Evolutionary conservation across 2,113 vertebrate species (phyloP), one percentile per base, ranked within the genome.

Genomic region (Procavia capensis): DNA sequence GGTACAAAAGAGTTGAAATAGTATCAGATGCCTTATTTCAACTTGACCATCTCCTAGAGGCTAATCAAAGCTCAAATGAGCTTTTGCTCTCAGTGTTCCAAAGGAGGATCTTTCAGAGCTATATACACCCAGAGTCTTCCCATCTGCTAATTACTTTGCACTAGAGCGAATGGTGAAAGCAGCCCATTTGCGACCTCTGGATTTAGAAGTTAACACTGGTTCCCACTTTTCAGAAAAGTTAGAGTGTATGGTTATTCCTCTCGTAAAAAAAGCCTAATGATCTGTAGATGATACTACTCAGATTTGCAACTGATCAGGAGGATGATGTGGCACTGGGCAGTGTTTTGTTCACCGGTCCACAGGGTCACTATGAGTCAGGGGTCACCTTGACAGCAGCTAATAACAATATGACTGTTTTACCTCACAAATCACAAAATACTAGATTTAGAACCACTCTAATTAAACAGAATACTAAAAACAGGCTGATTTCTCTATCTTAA

Each of bases 401-500:
- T 70, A 36, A 36, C 66, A 70, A 34, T 14, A 4, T 70, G 59
- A 90, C 61, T 87, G 25, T 85, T 92, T 93, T 87, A 83, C 36
- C n/a, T 59, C 19, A 4, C 39, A 50, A 83, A 72, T 95, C 84
- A 93, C 93, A 94, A 79, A 25, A 16, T 43, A 45, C 41, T 76
- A 14, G 24, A 14, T 75, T 45, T 45, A 75, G 16, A 29, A 11
- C 39, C 43, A 43, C 41, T 75, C 11, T 29, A 70, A 86, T 90
- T 86, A 66, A 86, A 68, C 86, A 90, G 31, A 66, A 90, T 47
- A 45, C 27, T 91, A 29, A 94, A 91, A 95, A 85, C 66, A 79
- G 64, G 59, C 54, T 88, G 45, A 90, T 85, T 96, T 72, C 39
- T 83, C 54, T 84, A 74, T 74, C 66, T 94, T 3, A 64, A 85